A percentile compares a stretch with the other conserved stretches of the same genome.
Conservation (phyloP, 1,140 invertebrate species). For the Ericerus pela region DNA sequence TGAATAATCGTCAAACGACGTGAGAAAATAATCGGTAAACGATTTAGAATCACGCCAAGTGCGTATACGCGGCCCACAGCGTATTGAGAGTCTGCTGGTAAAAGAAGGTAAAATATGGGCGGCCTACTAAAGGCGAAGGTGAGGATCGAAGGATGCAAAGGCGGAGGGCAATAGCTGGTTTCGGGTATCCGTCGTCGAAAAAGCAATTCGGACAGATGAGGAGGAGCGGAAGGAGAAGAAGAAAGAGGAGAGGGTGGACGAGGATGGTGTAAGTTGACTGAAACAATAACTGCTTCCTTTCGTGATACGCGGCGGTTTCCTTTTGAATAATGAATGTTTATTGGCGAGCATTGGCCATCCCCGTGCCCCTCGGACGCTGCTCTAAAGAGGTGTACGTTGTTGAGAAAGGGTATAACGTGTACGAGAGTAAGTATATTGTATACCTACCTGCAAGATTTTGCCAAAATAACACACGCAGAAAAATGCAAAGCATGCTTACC, state of each 20-base stretch:
- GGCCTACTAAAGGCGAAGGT: not conserved
- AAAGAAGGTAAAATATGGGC: not conserved
- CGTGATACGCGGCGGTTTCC: constrained; percentile 4
- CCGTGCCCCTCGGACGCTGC: too few species aligned
- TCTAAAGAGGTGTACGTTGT: too few species aligned
- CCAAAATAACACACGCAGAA: too few species aligned
- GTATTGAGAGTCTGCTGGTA: too few species aligned
- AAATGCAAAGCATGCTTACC: too few species aligned
- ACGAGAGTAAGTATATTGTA: too few species aligned
- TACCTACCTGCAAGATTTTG: too few species aligned
- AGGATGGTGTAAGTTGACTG: not conserved
- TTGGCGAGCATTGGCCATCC: constrained; percentile 5
- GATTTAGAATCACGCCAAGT: constrained; percentile 6
- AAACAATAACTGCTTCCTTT: constrained; percentile 12
- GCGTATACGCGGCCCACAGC: too few species aligned
- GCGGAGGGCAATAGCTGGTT: not conserved
- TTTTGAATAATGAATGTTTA: constrained; percentile 7
- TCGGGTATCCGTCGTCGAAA: constrained; percentile 9
- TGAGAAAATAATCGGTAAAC: constrained; percentile 12
- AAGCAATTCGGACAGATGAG: constrained; percentile 1
- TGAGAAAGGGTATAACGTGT: not conserved
- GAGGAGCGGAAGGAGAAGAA: too few species aligned
- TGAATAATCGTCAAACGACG: constrained; percentile 3
- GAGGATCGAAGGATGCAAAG: not conserved
- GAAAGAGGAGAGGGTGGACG: too few species aligned